phyloP scores from a whole-genome alignment of 2,797 vertebrate genomes.

The Hippopotamyrus pictus region DNA sequence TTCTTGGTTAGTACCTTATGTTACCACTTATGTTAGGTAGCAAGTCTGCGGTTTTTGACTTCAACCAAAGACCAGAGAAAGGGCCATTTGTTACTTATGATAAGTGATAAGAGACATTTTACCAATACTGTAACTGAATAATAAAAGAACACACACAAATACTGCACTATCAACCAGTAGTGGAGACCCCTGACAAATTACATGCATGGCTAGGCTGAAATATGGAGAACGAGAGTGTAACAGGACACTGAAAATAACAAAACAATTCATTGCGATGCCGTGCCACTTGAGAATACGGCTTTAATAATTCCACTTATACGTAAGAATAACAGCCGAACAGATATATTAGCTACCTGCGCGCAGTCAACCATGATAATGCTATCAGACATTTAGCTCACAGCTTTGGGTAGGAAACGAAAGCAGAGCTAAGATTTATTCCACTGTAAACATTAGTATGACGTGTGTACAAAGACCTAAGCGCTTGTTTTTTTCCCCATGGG shows the following conservation, averaged over 20 bases:
- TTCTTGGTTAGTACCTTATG: not conserved
- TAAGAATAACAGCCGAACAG: not conserved
- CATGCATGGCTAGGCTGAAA: not conserved
- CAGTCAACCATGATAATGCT: not conserved
- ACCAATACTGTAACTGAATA: not conserved
- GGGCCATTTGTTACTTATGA: not conserved
- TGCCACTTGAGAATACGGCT: not conserved
- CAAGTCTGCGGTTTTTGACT: not conserved
- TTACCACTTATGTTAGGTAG: not conserved
- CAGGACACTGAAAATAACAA: not conserved
- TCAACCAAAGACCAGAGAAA: not conserved
- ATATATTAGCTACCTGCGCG: not conserved
- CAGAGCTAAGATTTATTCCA: not conserved
- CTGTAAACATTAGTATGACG: conserved; percentile 6
- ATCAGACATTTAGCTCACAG: not conserved
- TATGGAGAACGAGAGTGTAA: not conserved
- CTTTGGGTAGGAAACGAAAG: not conserved
- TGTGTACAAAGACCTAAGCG: not conserved
- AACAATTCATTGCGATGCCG: not conserved
- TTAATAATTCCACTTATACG: not conserved
- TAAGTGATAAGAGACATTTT: not conserved
- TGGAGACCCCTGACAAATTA: not conserved
- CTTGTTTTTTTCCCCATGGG: not conserved
- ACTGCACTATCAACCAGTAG: not conserved
- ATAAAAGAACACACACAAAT: not conserved